Base-by-base conservation (phyloP, 2,113 vertebrate species). In the Rhabdornis inornatus region DNA sequence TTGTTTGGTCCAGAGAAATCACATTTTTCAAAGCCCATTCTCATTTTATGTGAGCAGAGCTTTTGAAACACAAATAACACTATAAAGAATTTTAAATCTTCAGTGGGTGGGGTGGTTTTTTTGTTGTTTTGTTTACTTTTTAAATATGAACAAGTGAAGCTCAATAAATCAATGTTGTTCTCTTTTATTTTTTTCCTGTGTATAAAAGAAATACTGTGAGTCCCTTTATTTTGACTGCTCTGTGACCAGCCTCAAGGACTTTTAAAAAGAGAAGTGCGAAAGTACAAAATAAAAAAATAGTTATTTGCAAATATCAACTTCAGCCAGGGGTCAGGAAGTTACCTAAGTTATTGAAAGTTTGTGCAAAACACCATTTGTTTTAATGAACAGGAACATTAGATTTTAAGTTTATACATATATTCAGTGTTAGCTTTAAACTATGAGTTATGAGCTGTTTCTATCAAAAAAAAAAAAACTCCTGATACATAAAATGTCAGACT, bases 51-150 rank as follows among this genome's bases (percentile, higher is more conserved):
- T 52, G 6, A 88, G 19, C 59, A 61, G 40, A 53, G 25, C 4
- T 70, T 94, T 84, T 59, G 5, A 8, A 82, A 63, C 13, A 65
- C 22, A 50, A 39, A 50, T 39, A 82, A 20, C 7, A 30, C 16
- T 39, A 22, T 28, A n/a, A 72, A 61, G 10, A 28, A 52, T 31
- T 75, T 47, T 7, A 28, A 70, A 44, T 7, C 35, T 82, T 70
- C 15, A 56, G 0, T 60, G 16, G 7, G 9, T n/a, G 17, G 4
- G 2, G 2, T 44, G 13, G 7, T 45, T 52, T n/a, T 27, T 49
- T 40, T 35, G 11, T 9, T 49, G 6, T 47, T 71, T n/a, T 59
- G 4, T 50, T 78, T 87, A 64, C 15, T 78, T 90, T 79, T 59
- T 33, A 42, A 66, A 35, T 64, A 40, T 5, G 6, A 83, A 9